Conservation (phyloP, 2,797 vertebrate genomes). For the Takifugu ocellatus region DNA sequence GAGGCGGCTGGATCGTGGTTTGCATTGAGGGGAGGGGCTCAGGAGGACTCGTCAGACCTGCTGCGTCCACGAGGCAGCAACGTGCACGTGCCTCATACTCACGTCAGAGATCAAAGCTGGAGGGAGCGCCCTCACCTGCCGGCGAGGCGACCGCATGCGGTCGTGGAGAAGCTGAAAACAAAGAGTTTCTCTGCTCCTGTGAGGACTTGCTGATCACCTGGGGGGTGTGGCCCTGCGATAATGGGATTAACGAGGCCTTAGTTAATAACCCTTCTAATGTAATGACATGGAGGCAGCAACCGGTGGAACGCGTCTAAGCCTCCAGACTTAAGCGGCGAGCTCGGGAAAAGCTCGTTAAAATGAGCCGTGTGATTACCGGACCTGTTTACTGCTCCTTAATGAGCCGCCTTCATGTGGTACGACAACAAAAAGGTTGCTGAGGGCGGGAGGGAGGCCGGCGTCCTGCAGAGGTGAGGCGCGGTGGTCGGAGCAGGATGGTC, state of each 20-base stretch:
- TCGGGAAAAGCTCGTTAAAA: conserved; percentile 50
- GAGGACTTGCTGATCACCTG: conserved; percentile 15
- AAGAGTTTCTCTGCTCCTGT: neutral
- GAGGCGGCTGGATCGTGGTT: conserved; percentile 11
- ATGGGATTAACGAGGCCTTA: conserved; percentile 41
- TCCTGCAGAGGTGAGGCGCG: too few relatives aligned
- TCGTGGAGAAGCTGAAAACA: neutral
- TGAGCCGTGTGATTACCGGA: conserved; percentile 38
- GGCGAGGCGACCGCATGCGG: neutral
- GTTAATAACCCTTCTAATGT: conserved; percentile 43
- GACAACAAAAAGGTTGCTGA: conserved; percentile 36
- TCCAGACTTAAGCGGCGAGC: conserved; percentile 14
- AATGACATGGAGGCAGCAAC: conserved; percentile 38
- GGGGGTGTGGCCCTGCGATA: conserved; percentile 17
- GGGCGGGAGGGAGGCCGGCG: conserved; percentile 1
- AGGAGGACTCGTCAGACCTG: conserved; percentile 47
- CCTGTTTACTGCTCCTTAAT: conserved; percentile 27
- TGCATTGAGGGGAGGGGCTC: conserved; percentile 22
- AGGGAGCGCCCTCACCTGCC: neutral
- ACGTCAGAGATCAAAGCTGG: conserved; percentile 19
- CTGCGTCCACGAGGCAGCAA: conserved; percentile 18
- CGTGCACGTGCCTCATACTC: neutral
- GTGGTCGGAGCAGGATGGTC: neutral
- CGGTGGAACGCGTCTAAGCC: conserved; percentile 35
- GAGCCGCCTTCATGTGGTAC: conserved; percentile 13